A percentile compares a stretch with the other conserved stretches of the same genome.
Evolutionary conservation across 2,797 vertebrate species (phyloP).

Genomic region (Australoheros facetus): DNA sequence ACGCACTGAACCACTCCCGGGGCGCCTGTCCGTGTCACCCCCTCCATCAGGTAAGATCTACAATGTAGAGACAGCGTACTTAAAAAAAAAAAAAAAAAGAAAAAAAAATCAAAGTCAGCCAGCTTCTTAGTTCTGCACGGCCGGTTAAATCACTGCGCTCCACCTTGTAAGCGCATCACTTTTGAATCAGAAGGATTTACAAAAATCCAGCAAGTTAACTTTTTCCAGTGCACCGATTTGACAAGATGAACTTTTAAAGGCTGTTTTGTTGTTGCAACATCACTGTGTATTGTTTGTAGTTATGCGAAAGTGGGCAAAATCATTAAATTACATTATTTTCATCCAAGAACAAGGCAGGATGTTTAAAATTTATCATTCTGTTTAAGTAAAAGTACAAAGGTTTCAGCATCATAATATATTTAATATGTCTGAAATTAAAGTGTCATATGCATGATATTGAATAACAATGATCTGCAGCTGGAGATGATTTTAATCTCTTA

Average conservation of each 20-base stretch:
- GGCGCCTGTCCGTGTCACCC: slow-evolving; percentile 78
- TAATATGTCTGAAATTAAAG: neutral
- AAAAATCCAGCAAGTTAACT: neutral
- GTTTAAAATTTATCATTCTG: neutral
- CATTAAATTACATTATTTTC: neutral
- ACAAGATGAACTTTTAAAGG: neutral
- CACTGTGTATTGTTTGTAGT: neutral
- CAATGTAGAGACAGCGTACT: neutral
- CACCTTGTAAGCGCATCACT: neutral
- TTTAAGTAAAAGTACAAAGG: neutral
- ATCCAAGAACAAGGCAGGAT: neutral
- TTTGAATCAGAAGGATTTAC: neutral
- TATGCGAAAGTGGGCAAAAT: neutral
- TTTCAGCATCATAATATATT: neutral
- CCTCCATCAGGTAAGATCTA: slow-evolving; percentile 76
- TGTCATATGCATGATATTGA: neutral
- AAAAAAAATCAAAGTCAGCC: neutral
- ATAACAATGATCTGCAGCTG: neutral
- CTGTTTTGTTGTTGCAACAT: neutral
- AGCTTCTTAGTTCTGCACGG: neutral
- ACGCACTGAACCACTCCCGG: slow-evolving; percentile 82
- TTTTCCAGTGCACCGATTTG: neutral
- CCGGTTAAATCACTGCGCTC: neutral
- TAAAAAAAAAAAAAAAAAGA: neutral
- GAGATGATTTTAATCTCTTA: neutral